These are phyloP conservation scores for Neoscelio sp. DNA, from an alignment of 2,888 invertebrate genomes.

Conservation along the genomic window DNA sequence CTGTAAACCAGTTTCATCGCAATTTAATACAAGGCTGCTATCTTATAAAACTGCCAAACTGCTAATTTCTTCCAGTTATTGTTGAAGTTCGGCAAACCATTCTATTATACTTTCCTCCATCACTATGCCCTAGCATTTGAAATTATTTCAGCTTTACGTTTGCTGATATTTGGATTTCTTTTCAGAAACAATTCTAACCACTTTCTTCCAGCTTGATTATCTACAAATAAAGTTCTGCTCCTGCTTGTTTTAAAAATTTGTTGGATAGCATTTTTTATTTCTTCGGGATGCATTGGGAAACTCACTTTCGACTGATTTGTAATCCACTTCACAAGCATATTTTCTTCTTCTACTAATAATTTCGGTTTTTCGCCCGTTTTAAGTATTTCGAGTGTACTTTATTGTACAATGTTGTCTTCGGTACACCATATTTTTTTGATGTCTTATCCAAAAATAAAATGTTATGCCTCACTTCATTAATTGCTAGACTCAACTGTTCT, in stretches of 20 bases:
- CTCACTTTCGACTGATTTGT: conserved; percentile 66
- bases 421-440: conserved; percentile 33
- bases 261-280: conserved; percentile 69
- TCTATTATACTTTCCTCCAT: conserved; percentile 69
- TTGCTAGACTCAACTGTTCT: conserved; percentile 3
- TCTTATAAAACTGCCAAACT: conserved; percentile 49
- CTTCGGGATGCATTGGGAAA: conserved; percentile 70
- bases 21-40: conserved; percentile 6
- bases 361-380: conserved; percentile 41
- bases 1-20: conserved; percentile 63
- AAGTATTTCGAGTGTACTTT: conserved; percentile 35
- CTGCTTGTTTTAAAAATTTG: conserved; percentile 54
- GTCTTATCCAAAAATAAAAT: conserved; percentile 11
- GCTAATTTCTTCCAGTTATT: conserved; percentile 64
- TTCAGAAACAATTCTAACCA: conserved; percentile 71
- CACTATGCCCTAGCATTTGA: conserved; percentile 67
- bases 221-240: conserved; percentile 67
- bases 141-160: conserved; percentile 68
- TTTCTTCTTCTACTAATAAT: conserved; percentile 53
- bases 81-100: conserved; percentile 67
- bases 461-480: neutral
- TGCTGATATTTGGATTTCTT: conserved; percentile 70
- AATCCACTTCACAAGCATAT: conserved; percentile 64
- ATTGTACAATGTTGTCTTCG: conserved; percentile 55
- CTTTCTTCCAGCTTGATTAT: conserved; percentile 70